Base-by-base conservation (phyloP, 2,888 invertebrate species). In the Stomorhina lunata region DNA sequence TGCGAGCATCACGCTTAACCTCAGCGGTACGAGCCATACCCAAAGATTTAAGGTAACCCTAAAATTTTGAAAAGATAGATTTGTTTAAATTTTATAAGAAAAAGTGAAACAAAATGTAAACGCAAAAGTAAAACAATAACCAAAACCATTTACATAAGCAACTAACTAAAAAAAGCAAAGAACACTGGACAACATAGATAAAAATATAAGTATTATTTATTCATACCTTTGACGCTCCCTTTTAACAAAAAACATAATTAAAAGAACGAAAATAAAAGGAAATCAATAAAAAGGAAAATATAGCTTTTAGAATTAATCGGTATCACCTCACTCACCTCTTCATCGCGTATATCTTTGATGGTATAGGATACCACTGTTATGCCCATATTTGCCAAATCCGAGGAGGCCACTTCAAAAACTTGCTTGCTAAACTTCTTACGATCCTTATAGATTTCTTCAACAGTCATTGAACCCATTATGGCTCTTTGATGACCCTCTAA, bases 401-500 rank as follows among this genome's bases (percentile, higher is more conserved):
- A 97, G 22, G 97, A 97, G 2, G 98, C 98, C 10, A 98, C 98
- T 92, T 98, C 97, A 88, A 98, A 98, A 2, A 98, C 98, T 91
- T 95, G 94, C 92, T 97, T 98, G 88, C 97, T 97, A 91, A 98
- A 98, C 91, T 98, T 98, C 92, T 98, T 98, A 75, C 98, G 94
- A 90, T 98, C 98, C 90, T 98, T 98, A 91, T 98, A 98, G 88
- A 98, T 98, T 92, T 98, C 98, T 92, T 98, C 98, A 3, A 98
- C 97, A 0, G 97, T 98, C 98, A 98, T 98, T 84, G 97, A 97
- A 32, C 98, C 98, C 98, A 98, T 98, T 84, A 98, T 98, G 85
- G 98, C 98, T 84, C 98, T 93, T 91, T 98, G 98, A 90, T 98
- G 98, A 68, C 98, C 97, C 92, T 98, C 98, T 25, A 98, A 92